Percentiles rank a stretch among this genome's conserved stretches.
phyloP scores from a whole-genome alignment of 2,113 vertebrate species.

The Copsychus sechellarum region DNA sequence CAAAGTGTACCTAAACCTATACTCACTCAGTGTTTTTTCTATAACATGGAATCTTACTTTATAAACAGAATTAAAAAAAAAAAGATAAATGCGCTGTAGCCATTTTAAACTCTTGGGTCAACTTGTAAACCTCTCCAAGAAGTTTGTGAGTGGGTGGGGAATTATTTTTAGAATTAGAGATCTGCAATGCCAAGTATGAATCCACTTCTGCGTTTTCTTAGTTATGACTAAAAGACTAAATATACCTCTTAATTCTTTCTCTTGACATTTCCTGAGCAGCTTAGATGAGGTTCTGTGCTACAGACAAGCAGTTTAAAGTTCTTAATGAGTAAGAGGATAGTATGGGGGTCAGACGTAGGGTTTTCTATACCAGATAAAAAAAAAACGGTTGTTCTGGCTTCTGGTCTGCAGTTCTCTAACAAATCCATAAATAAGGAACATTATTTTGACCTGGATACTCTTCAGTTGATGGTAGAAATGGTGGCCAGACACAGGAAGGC shows the following conservation, averaged over 20 bases:
- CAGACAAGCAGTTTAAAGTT: neutral
- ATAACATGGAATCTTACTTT: neutral
- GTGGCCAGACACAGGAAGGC: neutral
- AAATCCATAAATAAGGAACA: rapidly evolving
- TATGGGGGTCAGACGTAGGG: neutral
- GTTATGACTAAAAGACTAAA: neutral
- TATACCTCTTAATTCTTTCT: neutral
- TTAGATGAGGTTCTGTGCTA: neutral
- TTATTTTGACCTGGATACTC: neutral
- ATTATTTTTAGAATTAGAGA: neutral
- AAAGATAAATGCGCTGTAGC: neutral
- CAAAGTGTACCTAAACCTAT: neutral
- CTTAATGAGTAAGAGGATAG: neutral
- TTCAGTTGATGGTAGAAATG: neutral
- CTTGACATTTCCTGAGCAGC: neutral
- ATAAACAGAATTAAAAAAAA: neutral
- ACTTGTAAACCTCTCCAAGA: neutral
- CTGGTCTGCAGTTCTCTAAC: neutral
- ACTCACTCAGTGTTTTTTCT: neutral
- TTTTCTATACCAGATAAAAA: neutral
- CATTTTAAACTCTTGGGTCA: neutral
- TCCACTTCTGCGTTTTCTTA: neutral
- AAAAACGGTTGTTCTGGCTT: neutral
- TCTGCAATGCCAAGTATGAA: neutral
- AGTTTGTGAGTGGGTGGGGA: neutral